phyloP scores from a whole-genome alignment of 2,888 invertebrate genomes.

The Phorcus lineatus region DNA sequence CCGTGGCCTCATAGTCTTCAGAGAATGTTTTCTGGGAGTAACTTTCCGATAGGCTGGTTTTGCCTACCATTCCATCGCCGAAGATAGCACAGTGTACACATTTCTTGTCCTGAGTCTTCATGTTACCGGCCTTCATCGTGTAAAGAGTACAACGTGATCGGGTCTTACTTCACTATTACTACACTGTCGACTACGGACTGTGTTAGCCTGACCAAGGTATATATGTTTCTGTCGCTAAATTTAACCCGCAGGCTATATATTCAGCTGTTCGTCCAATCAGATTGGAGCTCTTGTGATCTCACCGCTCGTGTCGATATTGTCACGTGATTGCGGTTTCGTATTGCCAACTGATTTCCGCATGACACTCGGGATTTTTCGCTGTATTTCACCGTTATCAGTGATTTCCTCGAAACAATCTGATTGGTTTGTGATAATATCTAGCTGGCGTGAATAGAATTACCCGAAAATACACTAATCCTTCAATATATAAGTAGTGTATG shows the following conservation, averaged over 20 bases:
- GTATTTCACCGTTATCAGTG: too few relatives aligned
- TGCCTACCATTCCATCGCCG: conserved; percentile 66
- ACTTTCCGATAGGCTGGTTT: conserved; percentile 57
- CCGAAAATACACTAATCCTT: too few relatives aligned
- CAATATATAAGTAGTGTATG: too few relatives aligned
- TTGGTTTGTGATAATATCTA: too few relatives aligned
- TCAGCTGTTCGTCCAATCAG: neutral
- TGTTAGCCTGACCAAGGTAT: neutral
- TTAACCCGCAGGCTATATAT: neutral
- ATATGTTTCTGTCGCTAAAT: neutral
- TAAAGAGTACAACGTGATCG: neutral
- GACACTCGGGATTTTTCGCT: neutral
- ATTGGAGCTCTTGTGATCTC: neutral
- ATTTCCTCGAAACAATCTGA: too few relatives aligned
- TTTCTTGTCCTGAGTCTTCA: conserved; percentile 31
- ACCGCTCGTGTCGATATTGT: neutral
- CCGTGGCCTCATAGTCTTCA: conserved; percentile 51
- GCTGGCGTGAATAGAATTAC: too few relatives aligned
- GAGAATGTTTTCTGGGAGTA: conserved; percentile 48
- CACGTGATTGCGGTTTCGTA: neutral
- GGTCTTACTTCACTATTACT: neutral
- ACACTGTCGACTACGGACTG: neutral
- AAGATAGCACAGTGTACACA: conserved; percentile 58
- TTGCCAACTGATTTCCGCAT: neutral
- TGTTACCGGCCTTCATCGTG: conserved; percentile 2